Evolutionary conservation across 2,113 vertebrate genomes (phyloP).

Genomic region (Rhombomys opimus): DNA sequence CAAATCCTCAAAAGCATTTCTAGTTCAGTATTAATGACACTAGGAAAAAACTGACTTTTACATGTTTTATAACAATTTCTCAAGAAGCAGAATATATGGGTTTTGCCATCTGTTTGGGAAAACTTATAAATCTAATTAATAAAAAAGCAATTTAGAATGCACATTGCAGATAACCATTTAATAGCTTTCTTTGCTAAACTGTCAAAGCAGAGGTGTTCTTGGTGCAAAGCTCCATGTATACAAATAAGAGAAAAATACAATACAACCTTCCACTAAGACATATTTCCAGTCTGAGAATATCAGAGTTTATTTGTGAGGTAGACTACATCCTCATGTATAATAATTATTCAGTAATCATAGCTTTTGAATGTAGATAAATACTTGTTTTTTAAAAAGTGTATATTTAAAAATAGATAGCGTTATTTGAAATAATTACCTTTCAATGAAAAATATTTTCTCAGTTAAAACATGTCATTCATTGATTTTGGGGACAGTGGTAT

Average conservation of each 20-base stretch:
- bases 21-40: background rate
- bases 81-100: background rate
- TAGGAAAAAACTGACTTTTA: background rate
- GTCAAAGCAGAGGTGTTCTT: background rate
- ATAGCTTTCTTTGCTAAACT: background rate
- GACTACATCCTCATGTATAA: background rate
- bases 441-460: background rate
- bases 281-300: accelerated
- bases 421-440: background rate
- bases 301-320: background rate
- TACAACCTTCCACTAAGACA: background rate
- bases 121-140: background rate
- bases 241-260: background rate
- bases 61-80: background rate
- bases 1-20: background rate
- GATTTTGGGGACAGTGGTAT: background rate
- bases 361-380: background rate
- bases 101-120: background rate
- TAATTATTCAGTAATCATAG: background rate
- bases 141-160: background rate
- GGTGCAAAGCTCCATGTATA: background rate
- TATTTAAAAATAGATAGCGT: background rate
- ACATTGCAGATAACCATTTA: background rate
- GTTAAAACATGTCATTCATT: too few species aligned
- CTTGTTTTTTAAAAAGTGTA: background rate